A percentile compares a stretch with the other conserved stretches of the same genome.
These are phyloP conservation scores for Harmothoe impar DNA, from an alignment of 2,888 invertebrate species.

Conservation along the genomic window DNA sequence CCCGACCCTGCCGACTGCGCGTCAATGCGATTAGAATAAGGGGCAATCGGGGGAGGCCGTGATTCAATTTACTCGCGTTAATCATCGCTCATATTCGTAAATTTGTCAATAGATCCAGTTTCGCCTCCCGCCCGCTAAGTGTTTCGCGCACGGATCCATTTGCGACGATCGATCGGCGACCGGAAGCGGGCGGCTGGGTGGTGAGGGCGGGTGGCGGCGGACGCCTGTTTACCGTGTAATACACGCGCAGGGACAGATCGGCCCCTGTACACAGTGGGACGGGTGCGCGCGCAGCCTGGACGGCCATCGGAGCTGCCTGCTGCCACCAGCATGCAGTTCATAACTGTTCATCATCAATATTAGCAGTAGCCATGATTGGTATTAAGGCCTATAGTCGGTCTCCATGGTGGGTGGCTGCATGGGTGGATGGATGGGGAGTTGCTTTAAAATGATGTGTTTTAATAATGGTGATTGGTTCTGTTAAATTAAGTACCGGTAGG, in stretches of 20 bases:
- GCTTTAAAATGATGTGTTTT: too few species aligned
- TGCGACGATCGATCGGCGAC: conserved; percentile 12
- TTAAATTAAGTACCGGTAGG: too few species aligned
- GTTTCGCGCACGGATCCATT: conserved; percentile 36
- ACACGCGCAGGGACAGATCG: conserved; percentile 13
- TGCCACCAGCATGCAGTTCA: neutral
- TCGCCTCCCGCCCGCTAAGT: conserved; percentile 38
- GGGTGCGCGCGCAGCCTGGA: neutral
- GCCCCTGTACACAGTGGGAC: neutral
- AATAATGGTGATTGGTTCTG: too few species aligned
- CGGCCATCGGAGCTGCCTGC: neutral
- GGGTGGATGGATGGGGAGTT: too few species aligned
- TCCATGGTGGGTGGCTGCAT: too few species aligned
- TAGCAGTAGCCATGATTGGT: too few species aligned
- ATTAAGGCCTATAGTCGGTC: too few species aligned
- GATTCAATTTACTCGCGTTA: conserved; percentile 55
- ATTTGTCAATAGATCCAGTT: conserved; percentile 57
- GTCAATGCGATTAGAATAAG: conserved; percentile 40
- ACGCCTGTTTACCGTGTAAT: conserved; percentile 17
- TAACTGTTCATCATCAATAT: too few species aligned
- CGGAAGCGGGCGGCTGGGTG: neutral
- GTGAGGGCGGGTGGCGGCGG: neutral
- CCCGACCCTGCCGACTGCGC: neutral
- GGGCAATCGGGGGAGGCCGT: neutral
- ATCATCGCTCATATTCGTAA: conserved; percentile 57